A percentile compares a stretch with the other conserved stretches of the same genome.
phyloP scores from a whole-genome alignment of 2,888 invertebrate genomes.

The Aspidiotus destructor region DNA sequence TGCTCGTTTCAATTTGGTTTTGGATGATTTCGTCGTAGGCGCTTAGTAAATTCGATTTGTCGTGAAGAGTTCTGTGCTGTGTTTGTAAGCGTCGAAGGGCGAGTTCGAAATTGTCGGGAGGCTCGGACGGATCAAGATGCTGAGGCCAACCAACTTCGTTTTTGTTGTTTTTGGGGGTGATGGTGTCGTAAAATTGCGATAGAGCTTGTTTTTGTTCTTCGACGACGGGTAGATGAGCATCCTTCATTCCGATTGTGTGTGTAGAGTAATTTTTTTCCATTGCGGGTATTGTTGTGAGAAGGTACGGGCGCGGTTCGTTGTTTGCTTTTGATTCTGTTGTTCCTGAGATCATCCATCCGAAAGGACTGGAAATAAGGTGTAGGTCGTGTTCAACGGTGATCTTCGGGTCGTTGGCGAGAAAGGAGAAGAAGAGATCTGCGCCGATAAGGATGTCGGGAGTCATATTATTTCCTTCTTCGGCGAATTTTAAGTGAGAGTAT shows the following conservation, averaged over 20 bases:
- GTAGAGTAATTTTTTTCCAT: background rate
- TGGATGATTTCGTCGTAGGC: constrained; percentile 1
- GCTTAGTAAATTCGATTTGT: background rate
- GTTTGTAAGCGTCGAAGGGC: background rate
- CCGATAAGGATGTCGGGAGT: background rate
- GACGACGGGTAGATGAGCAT: background rate
- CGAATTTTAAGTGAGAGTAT: background rate
- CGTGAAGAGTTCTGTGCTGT: background rate
- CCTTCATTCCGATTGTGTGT: background rate
- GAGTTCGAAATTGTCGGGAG: background rate
- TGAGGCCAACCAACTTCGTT: background rate
- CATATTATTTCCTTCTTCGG: background rate
- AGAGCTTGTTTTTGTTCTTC: background rate
- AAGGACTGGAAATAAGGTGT: background rate
- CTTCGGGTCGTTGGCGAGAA: background rate
- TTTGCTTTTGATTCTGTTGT: background rate
- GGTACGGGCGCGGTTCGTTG: background rate
- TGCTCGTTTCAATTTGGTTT: background rate
- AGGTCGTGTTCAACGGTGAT: background rate
- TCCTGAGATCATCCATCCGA: constrained; percentile 1
- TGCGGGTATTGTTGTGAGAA: background rate
- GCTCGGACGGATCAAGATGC: background rate
- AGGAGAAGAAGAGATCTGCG: background rate
- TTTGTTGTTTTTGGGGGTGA: background rate
- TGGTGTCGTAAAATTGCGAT: background rate